phyloP scores from a whole-genome alignment of 2,113 vertebrate species.

The Choloepus hoffmanni region DNA sequence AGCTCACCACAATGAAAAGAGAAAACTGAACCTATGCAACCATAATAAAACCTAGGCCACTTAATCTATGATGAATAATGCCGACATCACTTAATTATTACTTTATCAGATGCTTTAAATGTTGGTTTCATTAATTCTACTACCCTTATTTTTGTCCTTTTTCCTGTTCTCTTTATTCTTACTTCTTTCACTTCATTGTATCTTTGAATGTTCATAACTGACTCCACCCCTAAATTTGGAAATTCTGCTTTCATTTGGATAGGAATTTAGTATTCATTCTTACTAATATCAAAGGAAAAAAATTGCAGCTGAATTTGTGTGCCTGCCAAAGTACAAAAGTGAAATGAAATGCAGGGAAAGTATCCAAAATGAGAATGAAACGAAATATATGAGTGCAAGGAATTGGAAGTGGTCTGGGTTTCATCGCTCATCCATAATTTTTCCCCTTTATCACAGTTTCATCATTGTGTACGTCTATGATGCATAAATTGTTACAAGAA shows the following conservation, averaged over 20 bases:
- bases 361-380: conserved; percentile 61
- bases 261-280: conserved; percentile 63
- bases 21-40: background rate
- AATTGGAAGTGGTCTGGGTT: conserved; percentile 13
- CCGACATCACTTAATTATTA: background rate
- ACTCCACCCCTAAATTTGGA: conserved; percentile 55
- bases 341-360: conserved; percentile 67
- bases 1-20: background rate
- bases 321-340: conserved; percentile 37
- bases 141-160: background rate
- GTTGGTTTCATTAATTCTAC: conserved; percentile 32
- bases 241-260: conserved; percentile 51
- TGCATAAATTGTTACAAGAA: conserved; percentile 60
- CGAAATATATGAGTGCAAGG: background rate
- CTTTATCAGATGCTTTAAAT: background rate
- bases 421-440: conserved; percentile 37
- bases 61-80: background rate
- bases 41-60: background rate
- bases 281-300: conserved; percentile 65
- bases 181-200: background rate
- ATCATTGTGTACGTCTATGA: conserved; percentile 12
- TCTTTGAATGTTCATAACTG: background rate
- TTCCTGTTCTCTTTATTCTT: background rate
- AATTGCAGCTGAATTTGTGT: conserved; percentile 37
- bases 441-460: background rate